These are phyloP conservation scores for Lacanobia wlatinum DNA, from an alignment of 2,888 invertebrate species.

Conservation along the genomic window DNA sequence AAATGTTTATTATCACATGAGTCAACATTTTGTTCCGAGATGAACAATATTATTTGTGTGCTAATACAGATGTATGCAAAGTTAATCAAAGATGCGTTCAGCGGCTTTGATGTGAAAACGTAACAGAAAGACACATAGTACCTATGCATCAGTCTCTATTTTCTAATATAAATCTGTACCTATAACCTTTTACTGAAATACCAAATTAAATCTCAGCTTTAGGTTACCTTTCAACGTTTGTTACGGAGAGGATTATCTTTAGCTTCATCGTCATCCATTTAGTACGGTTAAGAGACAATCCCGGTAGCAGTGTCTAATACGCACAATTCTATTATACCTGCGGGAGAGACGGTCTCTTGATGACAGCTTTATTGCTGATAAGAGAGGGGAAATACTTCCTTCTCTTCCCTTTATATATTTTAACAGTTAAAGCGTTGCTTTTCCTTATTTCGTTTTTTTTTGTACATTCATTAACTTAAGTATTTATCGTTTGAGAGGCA, in stretches of 20 bases:
- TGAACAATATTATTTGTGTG: neutral
- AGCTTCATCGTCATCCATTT: slow-evolving; percentile 44
- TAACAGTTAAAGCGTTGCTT: neutral
- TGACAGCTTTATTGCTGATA: slow-evolving; percentile 43
- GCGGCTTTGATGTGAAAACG: neutral
- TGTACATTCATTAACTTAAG: neutral
- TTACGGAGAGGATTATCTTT: slow-evolving; percentile 41
- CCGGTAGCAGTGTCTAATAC: slow-evolving; percentile 43
- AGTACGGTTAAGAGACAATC: slow-evolving; percentile 40
- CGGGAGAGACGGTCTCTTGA: slow-evolving; percentile 33
- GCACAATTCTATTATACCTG: slow-evolving; percentile 53
- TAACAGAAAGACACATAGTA: neutral
- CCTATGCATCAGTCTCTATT: neutral
- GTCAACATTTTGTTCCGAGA: neutral
- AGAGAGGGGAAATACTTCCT: slow-evolving; percentile 13
- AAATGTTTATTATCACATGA: neutral
- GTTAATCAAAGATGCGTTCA: neutral
- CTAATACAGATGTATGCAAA: neutral
- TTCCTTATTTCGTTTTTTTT: neutral
- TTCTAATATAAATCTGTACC: neutral
- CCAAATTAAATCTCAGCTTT: neutral
- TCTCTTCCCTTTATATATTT: slow-evolving; percentile 3
- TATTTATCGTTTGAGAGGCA: neutral
- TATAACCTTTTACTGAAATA: neutral
- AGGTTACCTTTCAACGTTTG: slow-evolving; percentile 16